Evolutionary conservation across 1,140 invertebrate species (phyloP).

Genomic region (Drosophila virilis): DNA sequence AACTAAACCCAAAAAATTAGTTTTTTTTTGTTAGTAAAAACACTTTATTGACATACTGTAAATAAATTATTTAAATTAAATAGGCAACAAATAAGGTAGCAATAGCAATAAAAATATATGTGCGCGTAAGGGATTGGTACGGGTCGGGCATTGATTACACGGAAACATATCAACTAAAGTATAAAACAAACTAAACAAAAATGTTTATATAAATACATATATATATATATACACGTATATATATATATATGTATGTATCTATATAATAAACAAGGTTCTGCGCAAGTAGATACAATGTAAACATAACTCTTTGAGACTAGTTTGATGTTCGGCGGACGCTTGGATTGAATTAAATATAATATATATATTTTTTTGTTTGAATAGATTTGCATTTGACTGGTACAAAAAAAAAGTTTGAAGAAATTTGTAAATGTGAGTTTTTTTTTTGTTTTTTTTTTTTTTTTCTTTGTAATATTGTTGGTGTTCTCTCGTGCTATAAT

Average conservation of each 20-base stretch:
- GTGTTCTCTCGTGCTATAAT: constrained; percentile 30
- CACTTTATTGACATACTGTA: no score
- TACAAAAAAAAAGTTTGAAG: no score
- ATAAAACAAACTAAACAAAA: constrained; percentile 22
- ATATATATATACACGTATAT: constrained; percentile 21
- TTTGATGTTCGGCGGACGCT: constrained; percentile 35
- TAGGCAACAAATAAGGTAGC: constrained; percentile 64
- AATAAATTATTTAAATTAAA: constrained; percentile 73
- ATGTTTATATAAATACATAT: constrained; percentile 16
- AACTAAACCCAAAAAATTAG: no score
- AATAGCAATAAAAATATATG: constrained; percentile 22
- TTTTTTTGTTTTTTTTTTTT: constrained; percentile 2
- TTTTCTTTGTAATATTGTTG: constrained; percentile 20
- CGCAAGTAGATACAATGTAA: constrained; percentile 19
- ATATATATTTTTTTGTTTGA: neutral
- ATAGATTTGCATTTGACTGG: constrained; percentile 23
- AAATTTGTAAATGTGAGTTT: constrained; percentile 3
- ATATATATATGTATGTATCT: constrained; percentile 27
- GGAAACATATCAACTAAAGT: constrained; percentile 41
- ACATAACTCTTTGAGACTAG: constrained; percentile 68
- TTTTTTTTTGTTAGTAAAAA: no score
- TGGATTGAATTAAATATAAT: constrained; percentile 1
- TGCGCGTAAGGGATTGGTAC: constrained; percentile 2
- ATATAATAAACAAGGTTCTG: constrained; percentile 32
- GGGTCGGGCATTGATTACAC: neutral